Conservation (phyloP, 2,797 vertebrate genomes). For the Falco columbarius region DNA sequence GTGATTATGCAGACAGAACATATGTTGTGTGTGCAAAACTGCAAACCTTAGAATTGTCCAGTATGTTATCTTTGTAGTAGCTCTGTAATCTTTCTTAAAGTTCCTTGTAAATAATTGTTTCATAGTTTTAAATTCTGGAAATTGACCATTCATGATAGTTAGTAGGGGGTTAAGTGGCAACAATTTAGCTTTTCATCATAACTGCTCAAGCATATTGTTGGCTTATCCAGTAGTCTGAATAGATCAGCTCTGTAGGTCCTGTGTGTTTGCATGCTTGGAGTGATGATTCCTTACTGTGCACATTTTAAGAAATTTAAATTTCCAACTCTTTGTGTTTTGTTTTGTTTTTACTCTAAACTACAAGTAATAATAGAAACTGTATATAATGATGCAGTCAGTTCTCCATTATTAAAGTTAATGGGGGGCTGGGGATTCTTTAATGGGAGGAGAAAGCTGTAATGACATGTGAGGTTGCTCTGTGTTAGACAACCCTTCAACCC, state of each 20-base stretch:
- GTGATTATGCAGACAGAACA: neutral
- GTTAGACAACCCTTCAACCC: neutral
- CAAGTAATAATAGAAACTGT: neutral
- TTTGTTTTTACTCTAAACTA: neutral
- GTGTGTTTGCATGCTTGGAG: neutral
- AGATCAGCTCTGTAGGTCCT: neutral
- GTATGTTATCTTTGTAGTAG: neutral
- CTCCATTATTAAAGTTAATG: neutral
- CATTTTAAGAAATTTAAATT: neutral
- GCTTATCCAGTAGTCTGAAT: neutral
- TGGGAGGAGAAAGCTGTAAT: neutral
- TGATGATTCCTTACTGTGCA: neutral
- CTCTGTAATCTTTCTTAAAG: neutral
- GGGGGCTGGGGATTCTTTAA: neutral
- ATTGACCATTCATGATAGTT: neutral
- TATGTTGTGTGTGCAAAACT: neutral
- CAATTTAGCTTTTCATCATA: neutral
- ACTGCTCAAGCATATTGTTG: neutral
- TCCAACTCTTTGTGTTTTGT: neutral
- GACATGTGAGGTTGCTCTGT: neutral
- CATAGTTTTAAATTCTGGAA: neutral
- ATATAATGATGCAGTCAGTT: neutral
- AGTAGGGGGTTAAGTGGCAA: neutral
- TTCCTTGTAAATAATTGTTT: neutral
- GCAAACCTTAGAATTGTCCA: neutral